Base-by-base conservation (phyloP, 2,113 vertebrate species). In the Psilopogon haemacephalus region DNA sequence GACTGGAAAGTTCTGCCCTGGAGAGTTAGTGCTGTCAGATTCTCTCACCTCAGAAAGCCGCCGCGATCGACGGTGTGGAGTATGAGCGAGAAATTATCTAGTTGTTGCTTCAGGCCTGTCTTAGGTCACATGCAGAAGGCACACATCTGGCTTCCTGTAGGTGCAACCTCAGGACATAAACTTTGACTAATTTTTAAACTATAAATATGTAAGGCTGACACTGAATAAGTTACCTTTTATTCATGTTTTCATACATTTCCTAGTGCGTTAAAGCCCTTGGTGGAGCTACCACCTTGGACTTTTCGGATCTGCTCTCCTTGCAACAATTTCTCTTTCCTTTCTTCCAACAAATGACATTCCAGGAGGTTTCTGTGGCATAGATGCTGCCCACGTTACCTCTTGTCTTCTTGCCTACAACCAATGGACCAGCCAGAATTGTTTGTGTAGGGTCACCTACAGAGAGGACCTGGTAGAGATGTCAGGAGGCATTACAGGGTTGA, bases 1-100 rank as follows among this genome's bases (percentile, higher is more conserved):
- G 98, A 99, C 98, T 99, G 98, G 98, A 99, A 99, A 99, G 98
- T 98, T 99, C 98, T 99, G 99, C 98, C 99, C 99, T 97, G 98
- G 98, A 99, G 99, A 99, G 98, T 98, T 98, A 97, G 97, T 96
- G 98, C 99, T 99, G 99, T 99, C 99, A 99, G 98, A 98, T 99
- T 98, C 98, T 98, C 98, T 99, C 99, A 99, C 99, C 99, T 99
- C 99, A 99, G 98, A 99, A 98, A 98, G 98, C 98, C 97, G 98
- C 98, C 98, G 98, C 98, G 77, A 98, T 98, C 98, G 97, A 98
- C 98, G 98, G 98, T 98, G 98, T 98, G 97, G 98, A 98, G 98
- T 98, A 98, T 96, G 98, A 98, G 98, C 97, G 97, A 98, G 98
- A 98, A 99, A 99, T 99, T 98, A 99, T 98, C 98, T 98, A 98